These are phyloP conservation scores for Epinephelus moara DNA, from an alignment of 2,113 vertebrate genomes.

Conservation along the genomic window DNA sequence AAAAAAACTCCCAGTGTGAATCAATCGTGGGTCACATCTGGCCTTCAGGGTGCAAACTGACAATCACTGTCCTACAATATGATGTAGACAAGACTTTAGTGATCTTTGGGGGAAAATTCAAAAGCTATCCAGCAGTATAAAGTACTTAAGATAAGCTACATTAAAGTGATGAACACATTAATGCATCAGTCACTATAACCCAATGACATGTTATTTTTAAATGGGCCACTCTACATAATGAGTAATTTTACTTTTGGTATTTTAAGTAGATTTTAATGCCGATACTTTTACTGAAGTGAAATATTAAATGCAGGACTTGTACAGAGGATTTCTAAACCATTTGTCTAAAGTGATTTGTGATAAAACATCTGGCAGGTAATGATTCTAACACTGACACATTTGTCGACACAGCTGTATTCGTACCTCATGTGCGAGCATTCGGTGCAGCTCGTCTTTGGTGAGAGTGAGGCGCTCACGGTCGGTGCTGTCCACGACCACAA, in stretches of 20 bases:
- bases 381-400: background rate
- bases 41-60: too few species aligned
- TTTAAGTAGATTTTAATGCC: background rate
- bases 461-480: slow-evolving; percentile 86
- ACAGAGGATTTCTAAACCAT: too few species aligned
- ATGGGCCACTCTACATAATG: background rate
- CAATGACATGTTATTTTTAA: too few species aligned
- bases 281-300: background rate
- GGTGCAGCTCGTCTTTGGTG: slow-evolving; percentile 86
- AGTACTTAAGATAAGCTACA: too few species aligned
- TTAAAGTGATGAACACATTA: too few species aligned
- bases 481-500: slow-evolving; percentile 91
- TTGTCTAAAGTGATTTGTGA: background rate
- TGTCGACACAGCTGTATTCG: background rate
- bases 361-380: background rate
- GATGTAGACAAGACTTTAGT: too few species aligned
- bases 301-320: background rate
- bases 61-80: too few species aligned
- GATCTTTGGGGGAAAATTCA: background rate
- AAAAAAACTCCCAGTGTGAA: too few species aligned
- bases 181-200: too few species aligned
- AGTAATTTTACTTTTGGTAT: background rate
- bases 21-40: too few species aligned
- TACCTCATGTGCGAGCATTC: slow-evolving; percentile 91
- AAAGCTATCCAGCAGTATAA: background rate